Base-by-base conservation (phyloP, 2,797 vertebrate genomes). In the Todus mexicanus region DNA sequence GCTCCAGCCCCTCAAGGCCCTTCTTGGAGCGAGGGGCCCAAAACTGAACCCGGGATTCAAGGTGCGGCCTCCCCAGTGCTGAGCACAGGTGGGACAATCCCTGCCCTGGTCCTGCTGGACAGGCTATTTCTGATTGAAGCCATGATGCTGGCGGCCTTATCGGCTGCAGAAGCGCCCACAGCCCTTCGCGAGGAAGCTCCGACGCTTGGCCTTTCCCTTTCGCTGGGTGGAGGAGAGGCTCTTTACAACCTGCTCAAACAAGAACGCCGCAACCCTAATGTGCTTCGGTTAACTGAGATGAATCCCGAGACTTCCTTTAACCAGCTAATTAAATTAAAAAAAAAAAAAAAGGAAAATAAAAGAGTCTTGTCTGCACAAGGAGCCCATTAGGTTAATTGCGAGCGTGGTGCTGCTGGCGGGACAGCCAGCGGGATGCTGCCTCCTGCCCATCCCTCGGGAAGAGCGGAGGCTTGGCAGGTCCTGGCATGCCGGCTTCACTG, bases 221-320 rank as follows among this genome's bases (percentile, higher is more conserved):
- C 12, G 12, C 53, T 15, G 23, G 48, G 21, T 77, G 45, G 57
- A 54, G 37, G 48, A 42, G 70, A 74, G 42, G 61, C n/a, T 75
- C 63, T 78, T 84, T 43, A 48, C 50, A 81, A 70, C 54, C 47
- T 61, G 64, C 87, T 69, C 29, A 65, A 89, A 78, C 87, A 72
- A 81, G 78, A 91, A 75, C 0, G 1, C 35, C 0, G 1, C 5
- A 35, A 45, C 33, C 54, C 71, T 82, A 45, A 61, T 17, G 70
- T 5, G 2, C 47, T 87, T 85, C 19, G 37, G 69, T 66, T 80
- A 81, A 65, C 64, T 35, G 23, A 80, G 63, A 81, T 15, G 59
- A 90, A 94, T 84, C 70, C 63, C 51, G 51, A 71, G 42, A 74
- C 65, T 83, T 91, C 76, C 76, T 78, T 64, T 42, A 90, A 81